These are phyloP conservation scores for Scaptomyza caliginosa DNA, from an alignment of 2,888 invertebrate species.

Conservation along the genomic window DNA sequence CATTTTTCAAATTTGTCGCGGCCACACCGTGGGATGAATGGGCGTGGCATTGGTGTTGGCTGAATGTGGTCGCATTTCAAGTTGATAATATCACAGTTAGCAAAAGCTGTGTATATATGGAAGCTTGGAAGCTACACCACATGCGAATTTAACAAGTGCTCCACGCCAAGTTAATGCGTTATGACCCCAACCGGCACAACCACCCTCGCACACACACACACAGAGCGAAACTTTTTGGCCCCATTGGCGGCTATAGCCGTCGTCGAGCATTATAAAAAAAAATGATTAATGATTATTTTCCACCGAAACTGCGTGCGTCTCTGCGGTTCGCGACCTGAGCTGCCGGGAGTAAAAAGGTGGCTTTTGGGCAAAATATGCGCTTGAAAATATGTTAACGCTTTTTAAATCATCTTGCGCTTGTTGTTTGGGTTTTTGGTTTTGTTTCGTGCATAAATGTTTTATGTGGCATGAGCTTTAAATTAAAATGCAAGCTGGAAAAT, in stretches of 20 bases:
- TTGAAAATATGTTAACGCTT: slow-evolving; percentile 76
- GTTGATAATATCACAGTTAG: slow-evolving; percentile 70
- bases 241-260: slow-evolving; percentile 16
- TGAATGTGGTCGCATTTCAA: slow-evolving; percentile 62
- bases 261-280: slow-evolving; percentile 58
- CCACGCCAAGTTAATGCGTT: slow-evolving; percentile 71
- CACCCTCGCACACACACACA: neutral
- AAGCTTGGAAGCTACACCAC: slow-evolving; percentile 34
- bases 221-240: slow-evolving; percentile 57
- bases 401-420: slow-evolving; percentile 66
- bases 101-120: slow-evolving; percentile 42
- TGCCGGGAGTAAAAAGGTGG: neutral
- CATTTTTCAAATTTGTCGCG: slow-evolving; percentile 80
- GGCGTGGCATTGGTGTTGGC: neutral
- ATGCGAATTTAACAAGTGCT: slow-evolving; percentile 67
- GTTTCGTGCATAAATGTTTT: slow-evolving; percentile 31
- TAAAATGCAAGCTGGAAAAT: slow-evolving; percentile 35
- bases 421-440: slow-evolving; percentile 15
- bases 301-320: slow-evolving; percentile 59
- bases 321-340: slow-evolving; percentile 41
- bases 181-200: slow-evolving; percentile 47
- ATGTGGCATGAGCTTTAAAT: slow-evolving; percentile 37
- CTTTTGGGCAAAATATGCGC: slow-evolving; percentile 37
- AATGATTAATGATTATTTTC: slow-evolving; percentile 76
- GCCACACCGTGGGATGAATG: slow-evolving; percentile 8